Evolutionary conservation across 2,797 vertebrate genomes (phyloP).

Genomic region (Benthosema pterotum): DNA sequence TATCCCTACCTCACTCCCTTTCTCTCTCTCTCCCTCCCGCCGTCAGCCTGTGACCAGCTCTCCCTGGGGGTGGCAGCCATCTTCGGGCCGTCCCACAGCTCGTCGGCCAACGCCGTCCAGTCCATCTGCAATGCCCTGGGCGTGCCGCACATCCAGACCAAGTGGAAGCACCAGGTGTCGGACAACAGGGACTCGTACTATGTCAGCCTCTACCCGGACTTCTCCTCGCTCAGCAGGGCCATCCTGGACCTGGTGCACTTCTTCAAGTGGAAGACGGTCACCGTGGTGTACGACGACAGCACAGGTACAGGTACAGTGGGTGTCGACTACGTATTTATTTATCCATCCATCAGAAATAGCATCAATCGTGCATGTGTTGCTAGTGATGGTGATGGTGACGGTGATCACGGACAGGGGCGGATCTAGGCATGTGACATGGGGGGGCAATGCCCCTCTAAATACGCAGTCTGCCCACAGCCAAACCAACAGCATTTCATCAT

Average conservation of each 20-base stretch:
- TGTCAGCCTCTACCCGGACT: slow-evolving; percentile 97
- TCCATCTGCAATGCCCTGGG: slow-evolving; percentile 98
- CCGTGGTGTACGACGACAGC: slow-evolving; percentile 99
- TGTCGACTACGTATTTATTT: slow-evolving; percentile 30
- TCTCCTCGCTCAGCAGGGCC: slow-evolving; percentile 96
- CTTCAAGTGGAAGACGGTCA: slow-evolving; percentile 99
- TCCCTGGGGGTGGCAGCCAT: slow-evolving; percentile 98
- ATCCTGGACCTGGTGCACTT: slow-evolving; percentile 98
- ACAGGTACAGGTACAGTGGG: slow-evolving; percentile 87
- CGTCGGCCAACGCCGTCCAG: slow-evolving; percentile 97
- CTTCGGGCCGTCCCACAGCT: slow-evolving; percentile 98
- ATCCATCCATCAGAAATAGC: slow-evolving; percentile 26
- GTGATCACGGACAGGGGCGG: too few relatives aligned
- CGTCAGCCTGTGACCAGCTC: slow-evolving; percentile 95
- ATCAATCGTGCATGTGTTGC: neutral
- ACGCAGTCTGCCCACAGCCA: too few relatives aligned
- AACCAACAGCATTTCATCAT: too few relatives aligned
- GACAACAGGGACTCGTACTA: slow-evolving; percentile 99
- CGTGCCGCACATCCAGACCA: slow-evolving; percentile 97
- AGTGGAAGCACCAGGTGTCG: slow-evolving; percentile 99
- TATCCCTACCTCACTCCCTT: neutral
- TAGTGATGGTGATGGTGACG: neutral
- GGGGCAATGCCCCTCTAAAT: too few relatives aligned
- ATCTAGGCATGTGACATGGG: too few relatives aligned
- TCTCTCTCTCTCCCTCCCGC: slow-evolving; percentile 54